phyloP scores from a whole-genome alignment of 2,113 vertebrate species.

The Emydocephalus ijimae region DNA sequence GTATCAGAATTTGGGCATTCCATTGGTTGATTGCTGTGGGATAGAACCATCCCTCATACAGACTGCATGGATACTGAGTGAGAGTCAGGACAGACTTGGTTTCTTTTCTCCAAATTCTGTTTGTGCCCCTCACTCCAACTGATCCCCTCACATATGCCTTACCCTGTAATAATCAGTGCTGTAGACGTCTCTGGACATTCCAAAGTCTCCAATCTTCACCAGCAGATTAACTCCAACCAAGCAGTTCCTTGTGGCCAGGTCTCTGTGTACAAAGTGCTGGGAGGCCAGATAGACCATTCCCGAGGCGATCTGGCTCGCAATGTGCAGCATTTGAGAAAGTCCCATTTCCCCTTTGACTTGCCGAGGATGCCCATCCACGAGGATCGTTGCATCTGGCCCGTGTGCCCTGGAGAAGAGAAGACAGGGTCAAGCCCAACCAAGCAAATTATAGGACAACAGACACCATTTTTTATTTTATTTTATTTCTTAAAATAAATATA shows the following conservation, averaged over 20 bases:
- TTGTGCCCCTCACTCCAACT: not conserved
- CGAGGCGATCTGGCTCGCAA: conserved; percentile 92
- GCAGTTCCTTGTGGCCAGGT: conserved; percentile 97
- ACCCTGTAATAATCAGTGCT: conserved; percentile 99
- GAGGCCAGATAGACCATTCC: conserved; percentile 97
- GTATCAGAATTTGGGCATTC: not conserved
- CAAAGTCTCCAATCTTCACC: conserved; percentile 98
- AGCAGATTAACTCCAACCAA: conserved; percentile 93
- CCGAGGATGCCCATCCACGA: conserved; percentile 92
- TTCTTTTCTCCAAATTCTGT: not conserved
- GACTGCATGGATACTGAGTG: not conserved
- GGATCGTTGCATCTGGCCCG: conserved; percentile 94
- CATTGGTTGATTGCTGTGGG: not conserved
- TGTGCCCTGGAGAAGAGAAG: conserved; percentile 81
- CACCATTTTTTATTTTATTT: not conserved
- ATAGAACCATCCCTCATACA: not conserved
- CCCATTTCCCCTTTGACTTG: conserved; percentile 92
- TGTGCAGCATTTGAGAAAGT: conserved; percentile 97
- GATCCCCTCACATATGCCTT: conserved; percentile 59
- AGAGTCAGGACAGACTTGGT: not conserved
- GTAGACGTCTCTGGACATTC: conserved; percentile 99
- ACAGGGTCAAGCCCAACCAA: conserved; percentile 7
- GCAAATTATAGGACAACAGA: conserved; percentile 23
- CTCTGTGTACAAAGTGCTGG: conserved; percentile 98
- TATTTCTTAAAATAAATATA: too few species aligned